phyloP scores from a whole-genome alignment of 2,888 invertebrate species.

The Nomada fucata region DNA sequence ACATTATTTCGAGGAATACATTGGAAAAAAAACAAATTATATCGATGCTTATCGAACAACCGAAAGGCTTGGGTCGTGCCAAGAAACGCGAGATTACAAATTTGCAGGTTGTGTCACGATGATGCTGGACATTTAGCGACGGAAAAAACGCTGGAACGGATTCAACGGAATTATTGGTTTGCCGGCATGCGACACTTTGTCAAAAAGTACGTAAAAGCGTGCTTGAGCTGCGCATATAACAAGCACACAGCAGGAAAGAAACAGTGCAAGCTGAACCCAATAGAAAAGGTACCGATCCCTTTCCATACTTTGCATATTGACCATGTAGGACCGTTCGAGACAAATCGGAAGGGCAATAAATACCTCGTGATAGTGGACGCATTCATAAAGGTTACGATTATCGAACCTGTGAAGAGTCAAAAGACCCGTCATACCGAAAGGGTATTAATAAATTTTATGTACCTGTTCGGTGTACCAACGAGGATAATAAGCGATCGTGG shows the following conservation, averaged over 20 bases:
- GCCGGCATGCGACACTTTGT: not conserved
- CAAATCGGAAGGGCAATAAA: not conserved
- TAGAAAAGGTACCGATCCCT: not conserved
- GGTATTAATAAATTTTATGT: not conserved
- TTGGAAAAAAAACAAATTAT: not conserved
- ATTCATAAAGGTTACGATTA: not conserved
- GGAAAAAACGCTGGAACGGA: slow-evolving; percentile 15
- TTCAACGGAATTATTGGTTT: slow-evolving; percentile 4
- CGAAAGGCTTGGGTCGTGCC: slow-evolving; percentile 6
- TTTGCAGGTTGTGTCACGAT: slow-evolving; percentile 17
- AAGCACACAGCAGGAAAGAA: not conserved
- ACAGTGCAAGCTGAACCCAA: not conserved
- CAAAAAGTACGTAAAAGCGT: not conserved
- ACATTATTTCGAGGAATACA: slow-evolving; percentile 1
- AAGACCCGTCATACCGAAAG: not conserved
- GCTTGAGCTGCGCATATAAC: not conserved
- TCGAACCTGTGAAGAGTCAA: not conserved
- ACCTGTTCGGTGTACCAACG: slow-evolving; percentile 1
- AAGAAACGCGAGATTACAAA: not conserved
- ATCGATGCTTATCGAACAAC: not conserved
- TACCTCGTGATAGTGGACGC: slow-evolving; percentile 3
- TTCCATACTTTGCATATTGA: slow-evolving; percentile 4
- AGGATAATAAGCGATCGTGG: slow-evolving; percentile 8
- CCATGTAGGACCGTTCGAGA: slow-evolving; percentile 8
- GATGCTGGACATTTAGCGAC: not conserved